Percentiles rank a stretch among this genome's conserved stretches.
Evolutionary conservation across 1,140 invertebrate species (phyloP).

Genomic region (Tachypleus tridentatus): DNA sequence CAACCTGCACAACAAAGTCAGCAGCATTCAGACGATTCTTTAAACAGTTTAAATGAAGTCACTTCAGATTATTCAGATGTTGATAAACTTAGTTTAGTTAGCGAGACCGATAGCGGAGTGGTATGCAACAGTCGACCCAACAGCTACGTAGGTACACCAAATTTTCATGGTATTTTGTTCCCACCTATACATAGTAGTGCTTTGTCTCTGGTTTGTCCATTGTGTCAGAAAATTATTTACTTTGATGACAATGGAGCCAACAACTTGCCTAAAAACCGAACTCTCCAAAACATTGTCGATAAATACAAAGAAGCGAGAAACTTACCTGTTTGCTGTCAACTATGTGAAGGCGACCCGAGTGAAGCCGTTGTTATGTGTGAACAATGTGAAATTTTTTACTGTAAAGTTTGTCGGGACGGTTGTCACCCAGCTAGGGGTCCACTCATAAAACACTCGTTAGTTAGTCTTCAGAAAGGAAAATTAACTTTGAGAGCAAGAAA

Average conservation of each 20-base stretch:
- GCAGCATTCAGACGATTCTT: conserved; percentile 24
- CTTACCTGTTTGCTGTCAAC: conserved; percentile 73
- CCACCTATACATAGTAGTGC: conserved; percentile 42
- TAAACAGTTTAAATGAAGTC: conserved; percentile 28
- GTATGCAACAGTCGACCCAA: conserved; percentile 72
- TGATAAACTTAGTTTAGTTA: conserved; percentile 91
- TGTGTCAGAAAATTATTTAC: conserved; percentile 76
- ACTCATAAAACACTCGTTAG: conserved; percentile 76
- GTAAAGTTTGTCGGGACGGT: conserved; percentile 74
- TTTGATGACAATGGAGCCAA: conserved; percentile 88
- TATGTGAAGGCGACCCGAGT: conserved; percentile 73
- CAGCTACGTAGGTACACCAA: conserved; percentile 79
- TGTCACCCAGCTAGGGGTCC: conserved; percentile 87
- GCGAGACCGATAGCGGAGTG: conserved; percentile 94
- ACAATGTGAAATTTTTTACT: conserved; percentile 93
- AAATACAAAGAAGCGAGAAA: conserved; percentile 63
- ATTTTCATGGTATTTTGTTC: conserved; percentile 37
- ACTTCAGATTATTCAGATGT: conserved; percentile 44
- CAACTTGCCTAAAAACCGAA: conserved; percentile 77
- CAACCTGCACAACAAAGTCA: conserved; percentile 40
- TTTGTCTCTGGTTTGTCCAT: conserved; percentile 62
- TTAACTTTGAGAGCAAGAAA: conserved; percentile 29
- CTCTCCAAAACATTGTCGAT: conserved; percentile 87
- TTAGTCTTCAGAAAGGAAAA: conserved; percentile 44
- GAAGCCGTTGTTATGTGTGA: conserved; percentile 83